phyloP scores from a whole-genome alignment of 2,113 vertebrate species.

The Chrysemys picta region DNA sequence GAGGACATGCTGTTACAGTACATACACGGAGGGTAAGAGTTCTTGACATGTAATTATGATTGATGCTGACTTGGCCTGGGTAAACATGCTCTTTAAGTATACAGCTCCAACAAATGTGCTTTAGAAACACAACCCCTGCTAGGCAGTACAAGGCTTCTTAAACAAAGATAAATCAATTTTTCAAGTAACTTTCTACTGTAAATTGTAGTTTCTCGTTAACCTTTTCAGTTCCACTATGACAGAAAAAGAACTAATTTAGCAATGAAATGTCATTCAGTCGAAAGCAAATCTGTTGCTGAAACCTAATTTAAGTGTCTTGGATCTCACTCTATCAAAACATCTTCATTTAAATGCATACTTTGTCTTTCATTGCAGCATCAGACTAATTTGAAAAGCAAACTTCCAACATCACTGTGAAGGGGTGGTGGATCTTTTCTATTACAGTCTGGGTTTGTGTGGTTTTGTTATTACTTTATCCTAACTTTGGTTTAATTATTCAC shows the following conservation, averaged over 20 bases:
- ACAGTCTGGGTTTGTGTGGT: not conserved
- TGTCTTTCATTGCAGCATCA: not conserved
- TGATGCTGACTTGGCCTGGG: not conserved
- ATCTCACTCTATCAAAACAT: not conserved
- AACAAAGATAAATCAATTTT: slow-evolving; percentile 12
- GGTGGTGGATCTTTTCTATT: not conserved
- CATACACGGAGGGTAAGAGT: not conserved
- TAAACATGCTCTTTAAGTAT: slow-evolving; percentile 34
- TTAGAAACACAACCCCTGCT: slow-evolving; percentile 41
- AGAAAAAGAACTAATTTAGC: slow-evolving; percentile 34
- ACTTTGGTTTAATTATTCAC: slow-evolving; percentile 51
- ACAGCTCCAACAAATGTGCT: slow-evolving; percentile 16
- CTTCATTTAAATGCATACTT: slow-evolving; percentile 13
- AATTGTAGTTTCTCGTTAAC: slow-evolving; percentile 37
- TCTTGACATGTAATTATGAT: not conserved
- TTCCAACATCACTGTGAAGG: not conserved
- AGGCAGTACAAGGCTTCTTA: not conserved
- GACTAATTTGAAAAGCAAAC: not conserved
- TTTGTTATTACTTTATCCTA: not conserved
- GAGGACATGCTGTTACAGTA: not conserved
- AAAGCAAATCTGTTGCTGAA: slow-evolving; percentile 13
- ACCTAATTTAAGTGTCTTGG: slow-evolving; percentile 1
- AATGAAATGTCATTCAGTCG: slow-evolving; percentile 23
- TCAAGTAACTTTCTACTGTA: not conserved
- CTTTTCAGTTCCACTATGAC: slow-evolving; percentile 9